Base-by-base conservation (phyloP, 2,797 vertebrate genomes). In the Dipus sagitta region DNA sequence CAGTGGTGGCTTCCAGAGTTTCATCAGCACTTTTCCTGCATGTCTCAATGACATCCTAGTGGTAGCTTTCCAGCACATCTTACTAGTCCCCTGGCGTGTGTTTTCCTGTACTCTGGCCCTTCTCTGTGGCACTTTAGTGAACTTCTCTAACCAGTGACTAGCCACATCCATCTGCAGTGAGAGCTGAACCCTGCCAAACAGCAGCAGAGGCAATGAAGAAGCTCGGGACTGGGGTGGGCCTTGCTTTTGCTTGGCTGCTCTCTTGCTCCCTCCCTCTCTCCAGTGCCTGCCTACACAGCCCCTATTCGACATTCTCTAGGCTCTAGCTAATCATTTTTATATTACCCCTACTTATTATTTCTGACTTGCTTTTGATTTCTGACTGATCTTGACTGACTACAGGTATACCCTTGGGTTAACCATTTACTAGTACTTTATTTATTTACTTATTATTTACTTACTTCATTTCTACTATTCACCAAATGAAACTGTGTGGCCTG, bases 291-390 rank as follows among this genome's bases (percentile, higher is more conserved):
- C 89, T 9, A 74, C 21, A 60, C 10, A 68, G 9, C 13, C 21
- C 28, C 21, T 12, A 68, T 78, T 32, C n/a, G 47, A 6, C 47
- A 75, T 60, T 76, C 60, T 84, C 88, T 4, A 82, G 26, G 58
- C 71, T 70, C 18, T 92, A 26, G 60, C 75, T 67, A 81, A 30
- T 68, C 64, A 64, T 67, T 85, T 85, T 88, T 20, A 38, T 38
- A 76, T 52, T 42, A 71, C 11, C 24, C 32, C 76, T 88, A 24
- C 88, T 91, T 71, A 54, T 71, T 71, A 75, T 75, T 88, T 93
- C 62, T 78, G 30, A 23, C 72, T 47, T 64, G n/a, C 20, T 90
- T 72, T 60, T 90, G 28, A 76, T n/a, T 85, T 88, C 78, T 85
- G 52, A 92, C 18, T 83, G 1, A 79, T 60, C 6, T 42, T 90